These are phyloP conservation scores for Synergus gifuensis DNA, from an alignment of 2,888 invertebrate genomes.

Conservation along the genomic window DNA sequence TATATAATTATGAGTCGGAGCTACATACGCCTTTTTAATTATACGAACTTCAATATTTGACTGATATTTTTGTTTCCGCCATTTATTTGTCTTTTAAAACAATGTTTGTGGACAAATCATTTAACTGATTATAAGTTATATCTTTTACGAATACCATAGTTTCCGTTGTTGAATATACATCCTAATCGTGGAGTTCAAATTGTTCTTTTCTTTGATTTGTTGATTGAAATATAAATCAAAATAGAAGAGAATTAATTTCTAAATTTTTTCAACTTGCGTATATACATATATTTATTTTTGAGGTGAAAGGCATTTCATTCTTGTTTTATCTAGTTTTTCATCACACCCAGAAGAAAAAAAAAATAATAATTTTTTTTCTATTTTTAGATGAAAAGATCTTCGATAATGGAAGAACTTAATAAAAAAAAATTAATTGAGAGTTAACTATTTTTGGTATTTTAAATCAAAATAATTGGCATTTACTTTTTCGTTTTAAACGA, in stretches of 20 bases:
- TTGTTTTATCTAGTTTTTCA: neutral
- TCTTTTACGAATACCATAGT: constrained; percentile 26
- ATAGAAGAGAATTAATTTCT: neutral
- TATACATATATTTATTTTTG: neutral
- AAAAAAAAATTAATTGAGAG: neutral
- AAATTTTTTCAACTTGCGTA: neutral
- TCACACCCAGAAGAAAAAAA: neutral
- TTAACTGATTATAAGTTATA: constrained; percentile 13
- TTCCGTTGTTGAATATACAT: constrained; percentile 27
- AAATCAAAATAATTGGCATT: neutral
- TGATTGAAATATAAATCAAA: neutral
- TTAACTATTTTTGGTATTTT: no score
- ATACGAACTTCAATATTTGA: constrained; percentile 43
- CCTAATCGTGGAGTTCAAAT: neutral
- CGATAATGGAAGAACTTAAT: neutral
- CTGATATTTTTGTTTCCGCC: constrained; percentile 39
- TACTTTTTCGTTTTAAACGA: neutral
- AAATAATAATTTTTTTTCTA: neutral
- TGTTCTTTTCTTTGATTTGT: neutral
- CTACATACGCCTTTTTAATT: constrained; percentile 61
- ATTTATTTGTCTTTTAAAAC: constrained; percentile 29
- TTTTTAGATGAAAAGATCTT: neutral
- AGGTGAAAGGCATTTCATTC: neutral
- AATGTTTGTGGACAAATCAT: constrained; percentile 25
- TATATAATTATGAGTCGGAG: constrained; percentile 60